Evolutionary conservation across 1,140 invertebrate species (phyloP).

Genomic region (Drosophila arawakana): DNA sequence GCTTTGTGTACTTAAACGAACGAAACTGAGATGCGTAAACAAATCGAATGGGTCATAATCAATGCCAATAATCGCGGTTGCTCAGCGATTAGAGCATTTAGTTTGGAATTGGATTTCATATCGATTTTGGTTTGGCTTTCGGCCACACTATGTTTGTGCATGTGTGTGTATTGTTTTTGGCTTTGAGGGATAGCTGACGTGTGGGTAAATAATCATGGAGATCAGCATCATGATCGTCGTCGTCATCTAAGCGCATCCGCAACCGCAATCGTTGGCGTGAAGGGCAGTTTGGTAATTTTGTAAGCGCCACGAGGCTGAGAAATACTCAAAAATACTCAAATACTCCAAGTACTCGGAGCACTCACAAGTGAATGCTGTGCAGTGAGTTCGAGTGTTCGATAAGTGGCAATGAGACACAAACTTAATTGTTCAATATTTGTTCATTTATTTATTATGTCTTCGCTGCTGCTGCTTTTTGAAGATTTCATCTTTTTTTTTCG

Average conservation of each 20-base stretch:
- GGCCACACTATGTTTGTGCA: neutral
- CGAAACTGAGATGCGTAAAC: conserved; percentile 39
- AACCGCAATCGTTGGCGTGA: conserved; percentile 69
- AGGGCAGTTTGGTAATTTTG: conserved; percentile 75
- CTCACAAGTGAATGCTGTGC: conserved; percentile 30
- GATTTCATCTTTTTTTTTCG: neutral
- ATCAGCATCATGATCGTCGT: conserved; percentile 37
- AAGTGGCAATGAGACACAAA: conserved; percentile 55
- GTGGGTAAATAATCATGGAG: conserved; percentile 63
- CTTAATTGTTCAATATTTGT: conserved; percentile 57
- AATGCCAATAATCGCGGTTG: conserved; percentile 47
- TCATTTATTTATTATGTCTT: conserved; percentile 49
- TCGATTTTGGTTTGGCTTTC: conserved; percentile 22
- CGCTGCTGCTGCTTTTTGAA: conserved; percentile 5
- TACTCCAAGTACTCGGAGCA: conserved; percentile 5
- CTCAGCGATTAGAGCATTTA: conserved; percentile 60
- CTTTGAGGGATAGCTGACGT: conserved; percentile 5
- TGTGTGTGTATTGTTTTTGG: conserved; percentile 8
- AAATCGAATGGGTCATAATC: conserved; percentile 43
- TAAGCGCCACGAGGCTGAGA: conserved; percentile 75
- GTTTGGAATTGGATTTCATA: conserved; percentile 40
- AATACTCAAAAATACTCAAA: conserved; percentile 41
- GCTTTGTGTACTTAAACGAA: conserved; percentile 10
- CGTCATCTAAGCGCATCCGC: conserved; percentile 18
- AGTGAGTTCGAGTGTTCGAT: conserved; percentile 28